Conservation (phyloP, 2,797 vertebrate species). For the Hapalemur alaotrensis region DNA sequence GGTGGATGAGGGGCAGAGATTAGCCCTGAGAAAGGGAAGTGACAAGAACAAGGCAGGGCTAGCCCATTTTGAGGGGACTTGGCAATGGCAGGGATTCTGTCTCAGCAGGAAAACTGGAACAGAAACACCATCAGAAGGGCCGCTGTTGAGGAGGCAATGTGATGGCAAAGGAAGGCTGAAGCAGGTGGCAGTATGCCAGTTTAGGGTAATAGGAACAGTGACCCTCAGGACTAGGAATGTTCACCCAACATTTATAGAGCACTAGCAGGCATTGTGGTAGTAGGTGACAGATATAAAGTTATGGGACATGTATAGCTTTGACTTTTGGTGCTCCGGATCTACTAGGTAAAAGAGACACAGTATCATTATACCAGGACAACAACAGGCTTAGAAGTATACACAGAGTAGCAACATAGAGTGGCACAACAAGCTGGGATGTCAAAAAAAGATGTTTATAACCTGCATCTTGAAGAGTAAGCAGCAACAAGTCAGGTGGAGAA, state of each 20-base stretch:
- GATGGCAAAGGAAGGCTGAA: background rate
- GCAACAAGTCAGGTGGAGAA: background rate
- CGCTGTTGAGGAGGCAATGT: background rate
- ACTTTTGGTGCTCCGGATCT: background rate
- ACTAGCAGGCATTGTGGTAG: background rate
- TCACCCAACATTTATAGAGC: background rate
- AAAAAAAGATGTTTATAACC: background rate
- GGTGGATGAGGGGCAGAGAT: background rate
- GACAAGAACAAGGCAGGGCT: background rate
- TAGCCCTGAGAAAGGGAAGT: background rate
- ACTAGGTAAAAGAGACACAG: background rate
- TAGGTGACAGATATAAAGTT: background rate
- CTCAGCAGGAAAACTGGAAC: background rate
- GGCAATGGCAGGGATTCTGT: background rate
- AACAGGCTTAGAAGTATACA: background rate
- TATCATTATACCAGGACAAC: background rate
- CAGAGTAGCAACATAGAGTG: background rate
- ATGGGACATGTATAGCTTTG: fast-evolving
- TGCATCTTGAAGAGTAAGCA: background rate
- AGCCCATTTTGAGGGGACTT: background rate
- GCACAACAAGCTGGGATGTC: background rate
- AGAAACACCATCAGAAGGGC: background rate
- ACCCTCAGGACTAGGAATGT: background rate
- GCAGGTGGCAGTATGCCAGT: background rate
- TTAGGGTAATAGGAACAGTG: background rate